Base-by-base conservation (phyloP, 2,113 vertebrate genomes). In the Sorex araneus region DNA sequence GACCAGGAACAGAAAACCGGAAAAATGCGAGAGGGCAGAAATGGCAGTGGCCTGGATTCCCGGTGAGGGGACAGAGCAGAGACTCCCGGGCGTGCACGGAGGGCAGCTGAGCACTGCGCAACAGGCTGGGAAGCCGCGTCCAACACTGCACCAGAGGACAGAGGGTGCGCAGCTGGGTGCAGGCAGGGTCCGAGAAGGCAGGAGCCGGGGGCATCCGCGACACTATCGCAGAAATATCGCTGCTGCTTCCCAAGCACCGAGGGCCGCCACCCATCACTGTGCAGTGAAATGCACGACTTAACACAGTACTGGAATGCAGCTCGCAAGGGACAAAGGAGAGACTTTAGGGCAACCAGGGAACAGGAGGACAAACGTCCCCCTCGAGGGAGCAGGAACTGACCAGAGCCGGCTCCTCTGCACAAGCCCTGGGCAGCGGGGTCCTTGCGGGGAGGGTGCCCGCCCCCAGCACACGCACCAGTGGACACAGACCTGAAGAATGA, bases 21-120 rank as follows among this genome's bases (percentile, higher is more conserved):
- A 79, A 79, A 76, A 79, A 90, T 66, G 43, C 73, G 74, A 34
- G 25, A 66, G 15, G 23, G 74, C 66, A 70, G 50, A 40, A 77
- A 73, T 80, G 28, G 45, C 67, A 80, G 7, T 45, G 66, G 79
- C 57, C 54, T 74, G 30, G 82, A 84, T 80, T 67, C 57, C 87
- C 67, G 67, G 23, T 36, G 60, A 80, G 57, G 27, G 60, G 54
- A n/a, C 36, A 77, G 66, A 79, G 34, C 4, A 30, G 47, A 85
- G 66, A 79, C 45, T 43, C 66, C 79, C 45, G 81, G 34, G 57
- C 1, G 34, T 18, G 64, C 28, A 12, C 8, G 12, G 75, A 27
- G 34, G 73, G 32, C 50, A 32, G 36, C 43, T 74, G 16, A 84
- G 45, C 1, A 74, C 16, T 67, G 34, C 19, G 30, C 57, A 73